These are phyloP conservation scores for Hedya salicella DNA, from an alignment of 2,888 invertebrate species.

Conservation along the genomic window DNA sequence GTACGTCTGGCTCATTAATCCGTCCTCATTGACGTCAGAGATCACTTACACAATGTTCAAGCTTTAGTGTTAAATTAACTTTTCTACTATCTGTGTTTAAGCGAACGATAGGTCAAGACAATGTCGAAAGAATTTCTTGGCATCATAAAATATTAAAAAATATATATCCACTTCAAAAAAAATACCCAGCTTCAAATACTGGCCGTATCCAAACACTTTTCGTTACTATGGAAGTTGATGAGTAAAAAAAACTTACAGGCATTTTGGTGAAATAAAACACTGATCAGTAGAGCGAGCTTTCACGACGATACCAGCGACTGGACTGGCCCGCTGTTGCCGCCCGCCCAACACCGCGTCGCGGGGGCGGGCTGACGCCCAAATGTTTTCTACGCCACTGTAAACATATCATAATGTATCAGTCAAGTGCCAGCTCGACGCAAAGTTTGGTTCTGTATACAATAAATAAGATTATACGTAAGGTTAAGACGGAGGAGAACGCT, in stretches of 20 bases:
- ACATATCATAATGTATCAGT: constrained; percentile 44
- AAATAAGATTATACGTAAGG: no score
- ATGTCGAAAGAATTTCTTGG: constrained; percentile 20
- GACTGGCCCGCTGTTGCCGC: constrained; percentile 69
- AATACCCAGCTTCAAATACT: not conserved
- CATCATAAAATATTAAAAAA: constrained; percentile 11
- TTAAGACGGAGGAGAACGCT: no score
- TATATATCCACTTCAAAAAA: not conserved
- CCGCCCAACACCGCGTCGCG: constrained; percentile 70
- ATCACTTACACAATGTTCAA: constrained; percentile 33
- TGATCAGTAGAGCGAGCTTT: constrained; percentile 63
- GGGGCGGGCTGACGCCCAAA: constrained; percentile 65
- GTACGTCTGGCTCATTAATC: constrained; percentile 40
- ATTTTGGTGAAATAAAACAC: constrained; percentile 65
- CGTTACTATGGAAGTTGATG: not conserved
- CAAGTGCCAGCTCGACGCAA: constrained; percentile 7
- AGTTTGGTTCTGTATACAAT: constrained; percentile 26
- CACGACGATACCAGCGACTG: constrained; percentile 66
- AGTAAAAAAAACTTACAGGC: constrained; percentile 70
- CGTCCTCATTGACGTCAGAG: constrained; percentile 44
- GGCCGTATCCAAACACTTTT: not conserved
- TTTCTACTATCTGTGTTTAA: constrained; percentile 9
- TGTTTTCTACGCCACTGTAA: constrained; percentile 49
- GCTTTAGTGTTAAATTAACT: constrained; percentile 31
- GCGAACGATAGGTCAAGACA: constrained; percentile 32